A percentile compares a stretch with the other conserved stretches of the same genome.
Conservation (phyloP, 2,888 invertebrate genomes). For the Pomacea canaliculata region DNA sequence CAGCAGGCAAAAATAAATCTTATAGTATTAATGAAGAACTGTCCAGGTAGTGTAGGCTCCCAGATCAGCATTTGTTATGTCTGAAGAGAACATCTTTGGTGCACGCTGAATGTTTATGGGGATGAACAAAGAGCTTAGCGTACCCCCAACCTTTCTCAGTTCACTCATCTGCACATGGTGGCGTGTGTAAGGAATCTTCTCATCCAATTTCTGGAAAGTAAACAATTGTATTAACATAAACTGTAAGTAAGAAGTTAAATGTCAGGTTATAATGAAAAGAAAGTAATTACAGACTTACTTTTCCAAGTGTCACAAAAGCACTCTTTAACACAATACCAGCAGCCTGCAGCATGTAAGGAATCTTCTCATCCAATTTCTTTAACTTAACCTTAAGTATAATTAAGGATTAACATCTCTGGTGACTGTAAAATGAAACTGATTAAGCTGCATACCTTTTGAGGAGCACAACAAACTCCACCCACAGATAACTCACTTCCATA, state of each 20-base stretch:
- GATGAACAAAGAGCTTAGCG: constrained; percentile 85
- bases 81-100: constrained; percentile 59
- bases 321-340: no score
- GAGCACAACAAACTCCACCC: background rate
- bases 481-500: background rate
- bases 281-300: no score
- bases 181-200: constrained; percentile 86
- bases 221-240: background rate
- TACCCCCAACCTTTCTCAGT: constrained; percentile 82
- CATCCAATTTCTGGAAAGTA: constrained; percentile 77
- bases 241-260: background rate
- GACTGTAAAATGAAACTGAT: no score
- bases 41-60: constrained; percentile 34
- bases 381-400: no score
- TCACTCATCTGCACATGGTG: constrained; percentile 85
- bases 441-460: no score
- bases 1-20: no score
- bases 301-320: no score
- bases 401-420: no score
- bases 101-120: constrained; percentile 75
- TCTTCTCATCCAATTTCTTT: no score
- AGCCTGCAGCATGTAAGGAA: no score
- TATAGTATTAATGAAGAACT: background rate
- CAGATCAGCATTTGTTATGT: constrained; percentile 46
- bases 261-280: no score